These are phyloP conservation scores for Bellardia pandia DNA, from an alignment of 2,888 invertebrate genomes.

Conservation along the genomic window DNA sequence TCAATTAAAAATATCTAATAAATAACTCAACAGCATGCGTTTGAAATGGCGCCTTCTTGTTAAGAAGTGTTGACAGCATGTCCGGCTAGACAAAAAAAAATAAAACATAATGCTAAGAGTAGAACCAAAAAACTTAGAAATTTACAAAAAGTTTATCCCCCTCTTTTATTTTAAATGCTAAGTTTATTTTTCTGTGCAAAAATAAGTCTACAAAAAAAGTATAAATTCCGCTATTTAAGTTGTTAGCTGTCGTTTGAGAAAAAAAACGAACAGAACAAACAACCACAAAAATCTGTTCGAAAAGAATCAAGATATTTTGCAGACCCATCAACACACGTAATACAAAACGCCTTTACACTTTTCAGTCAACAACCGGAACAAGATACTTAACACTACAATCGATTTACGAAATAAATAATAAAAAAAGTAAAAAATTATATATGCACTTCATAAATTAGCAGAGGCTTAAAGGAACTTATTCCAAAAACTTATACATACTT, in stretches of 20 bases:
- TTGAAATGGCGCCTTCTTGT: conserved; percentile 65
- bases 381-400: conserved; percentile 71
- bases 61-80: conserved; percentile 68
- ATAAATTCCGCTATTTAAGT: conserved; percentile 49
- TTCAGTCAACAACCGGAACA: conserved; percentile 72
- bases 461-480: conserved; percentile 12
- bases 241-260: conserved; percentile 41
- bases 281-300: conserved; percentile 24
- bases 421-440: conserved; percentile 26
- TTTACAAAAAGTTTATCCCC: conserved; percentile 45
- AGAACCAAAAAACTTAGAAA: neutral
- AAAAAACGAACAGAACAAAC: conserved; percentile 15
- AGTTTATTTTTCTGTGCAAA: neutral
- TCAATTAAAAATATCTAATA: conserved; percentile 44
- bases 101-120: neutral
- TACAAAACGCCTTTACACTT: conserved; percentile 63
- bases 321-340: conserved; percentile 60
- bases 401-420: conserved; percentile 37
- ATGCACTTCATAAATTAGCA: conserved; percentile 47
- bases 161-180: conserved; percentile 53
- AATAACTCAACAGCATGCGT: conserved; percentile 41
- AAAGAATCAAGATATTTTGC: conserved; percentile 57
- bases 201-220: conserved; percentile 3
- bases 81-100: conserved; percentile 61
- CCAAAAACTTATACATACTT: too few species aligned